These are phyloP conservation scores for Dinoponera quadriceps DNA, from an alignment of 1,140 invertebrate genomes.

Conservation along the genomic window DNA sequence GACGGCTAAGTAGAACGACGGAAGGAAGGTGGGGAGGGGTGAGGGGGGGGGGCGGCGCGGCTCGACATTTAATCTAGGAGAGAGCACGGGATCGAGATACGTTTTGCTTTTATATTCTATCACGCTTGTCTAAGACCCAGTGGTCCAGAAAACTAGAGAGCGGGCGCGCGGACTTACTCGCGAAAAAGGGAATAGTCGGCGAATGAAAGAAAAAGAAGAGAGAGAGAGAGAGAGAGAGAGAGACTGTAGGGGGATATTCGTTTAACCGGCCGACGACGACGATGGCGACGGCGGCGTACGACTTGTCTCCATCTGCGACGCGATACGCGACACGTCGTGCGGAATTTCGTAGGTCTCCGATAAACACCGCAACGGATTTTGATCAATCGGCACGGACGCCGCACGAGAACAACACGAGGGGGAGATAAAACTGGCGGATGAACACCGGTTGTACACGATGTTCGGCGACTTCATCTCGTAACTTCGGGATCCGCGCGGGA, in stretches of 20 bases:
- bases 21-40: background rate
- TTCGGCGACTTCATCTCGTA: background rate
- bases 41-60: constrained; percentile 21
- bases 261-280: constrained; percentile 23
- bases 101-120: constrained; percentile 81
- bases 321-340: constrained; percentile 28
- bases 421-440: background rate
- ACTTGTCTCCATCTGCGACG: constrained; percentile 30
- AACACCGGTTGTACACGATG: background rate
- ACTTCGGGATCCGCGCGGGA: background rate
- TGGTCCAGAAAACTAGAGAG: constrained; percentile 64
- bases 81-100: constrained; percentile 75
- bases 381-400: background rate
- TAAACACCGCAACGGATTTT: background rate
- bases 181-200: background rate
- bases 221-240: background rate
- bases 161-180: constrained; percentile 16
- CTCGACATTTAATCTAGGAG: constrained; percentile 80
- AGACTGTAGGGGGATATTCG: constrained; percentile 7
- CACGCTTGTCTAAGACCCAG: constrained; percentile 69
- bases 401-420: background rate
- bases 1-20: constrained; percentile 56
- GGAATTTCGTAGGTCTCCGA: constrained; percentile 1
- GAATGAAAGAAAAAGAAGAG: constrained; percentile 1
- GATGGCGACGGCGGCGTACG: constrained; percentile 1